Percentiles rank a stretch among this genome's conserved stretches.
phyloP scores from a whole-genome alignment of 1,140 invertebrate species.

The Bombyx mandarina region DNA sequence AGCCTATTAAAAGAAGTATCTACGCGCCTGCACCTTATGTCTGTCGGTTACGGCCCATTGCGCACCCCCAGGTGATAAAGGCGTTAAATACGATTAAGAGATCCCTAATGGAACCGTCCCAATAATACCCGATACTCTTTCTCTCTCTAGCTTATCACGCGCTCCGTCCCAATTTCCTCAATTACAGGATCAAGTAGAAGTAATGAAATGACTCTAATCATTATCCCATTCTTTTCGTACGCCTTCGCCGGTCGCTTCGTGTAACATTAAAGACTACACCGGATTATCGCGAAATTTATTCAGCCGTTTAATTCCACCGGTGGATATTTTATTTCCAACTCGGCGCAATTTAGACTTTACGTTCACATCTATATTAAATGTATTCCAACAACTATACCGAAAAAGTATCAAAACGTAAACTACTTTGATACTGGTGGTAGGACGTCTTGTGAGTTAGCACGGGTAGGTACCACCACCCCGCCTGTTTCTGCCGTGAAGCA shows the following conservation, averaged over 20 bases:
- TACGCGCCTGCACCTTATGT: slow-evolving; percentile 25
- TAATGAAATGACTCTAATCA: slow-evolving; percentile 69
- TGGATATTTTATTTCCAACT: slow-evolving; percentile 3
- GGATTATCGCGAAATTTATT: slow-evolving; percentile 70
- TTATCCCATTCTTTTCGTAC: slow-evolving; percentile 55
- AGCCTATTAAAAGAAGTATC: slow-evolving; percentile 11
- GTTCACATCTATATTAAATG: no score
- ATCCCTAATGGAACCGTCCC: slow-evolving; percentile 41
- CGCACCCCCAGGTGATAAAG: slow-evolving; percentile 55
- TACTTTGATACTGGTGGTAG: no score
- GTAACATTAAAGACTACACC: slow-evolving; percentile 61
- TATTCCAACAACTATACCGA: no score
- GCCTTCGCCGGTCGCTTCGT: slow-evolving; percentile 39
- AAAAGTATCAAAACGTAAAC: no score
- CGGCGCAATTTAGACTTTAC: no score
- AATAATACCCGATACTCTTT: slow-evolving; percentile 46
- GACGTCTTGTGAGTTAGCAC: no score
- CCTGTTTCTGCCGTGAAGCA: no score
- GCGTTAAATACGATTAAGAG: slow-evolving; percentile 58
- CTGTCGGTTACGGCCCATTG: slow-evolving; percentile 36
- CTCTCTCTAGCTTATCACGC: slow-evolving; percentile 32
- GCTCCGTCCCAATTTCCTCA: slow-evolving; percentile 60
- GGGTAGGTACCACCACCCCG: no score
- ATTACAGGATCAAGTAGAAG: slow-evolving; percentile 63
- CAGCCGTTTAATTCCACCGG: slow-evolving; percentile 67